phyloP scores from a whole-genome alignment of 37 sponge, comb jelly and placozoan genomes.

The Ianthella basta region DNA sequence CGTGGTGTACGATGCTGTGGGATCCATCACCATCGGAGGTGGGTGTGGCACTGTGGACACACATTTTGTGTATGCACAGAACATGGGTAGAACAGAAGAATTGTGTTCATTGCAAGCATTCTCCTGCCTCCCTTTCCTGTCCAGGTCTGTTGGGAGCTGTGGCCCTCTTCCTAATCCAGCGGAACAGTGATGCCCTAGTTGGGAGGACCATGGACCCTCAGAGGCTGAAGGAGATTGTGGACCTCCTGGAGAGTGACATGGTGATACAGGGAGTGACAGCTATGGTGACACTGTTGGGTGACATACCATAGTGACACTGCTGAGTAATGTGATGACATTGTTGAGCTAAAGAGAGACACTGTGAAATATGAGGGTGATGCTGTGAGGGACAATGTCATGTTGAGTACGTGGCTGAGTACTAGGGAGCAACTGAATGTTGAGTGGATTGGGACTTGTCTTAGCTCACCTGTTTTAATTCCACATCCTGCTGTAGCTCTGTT shows the following conservation, averaged over 20 bases:
- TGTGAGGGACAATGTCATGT: too few relatives aligned
- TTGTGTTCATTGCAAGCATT: not conserved
- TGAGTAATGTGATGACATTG: too few relatives aligned
- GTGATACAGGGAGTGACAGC: conserved; percentile 64
- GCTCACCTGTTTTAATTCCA: too few relatives aligned
- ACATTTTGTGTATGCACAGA: not conserved
- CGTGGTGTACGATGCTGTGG: conserved; percentile 93
- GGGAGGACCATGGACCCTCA: conserved; percentile 87
- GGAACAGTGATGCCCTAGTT: conserved; percentile 94
- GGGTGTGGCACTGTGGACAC: not conserved
- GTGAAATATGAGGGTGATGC: too few relatives aligned
- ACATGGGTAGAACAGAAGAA: not conserved
- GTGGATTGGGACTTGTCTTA: too few relatives aligned
- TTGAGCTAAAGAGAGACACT: too few relatives aligned
- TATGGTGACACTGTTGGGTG: not conserved
- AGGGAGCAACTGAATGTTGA: too few relatives aligned
- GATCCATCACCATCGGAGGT: conserved; percentile 94
- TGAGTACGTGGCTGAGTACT: too few relatives aligned
- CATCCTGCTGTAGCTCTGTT: conserved; percentile 66
- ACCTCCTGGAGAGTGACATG: conserved; percentile 78
- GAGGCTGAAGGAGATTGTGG: conserved; percentile 67
- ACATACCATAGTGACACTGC: not conserved
- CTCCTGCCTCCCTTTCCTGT: not conserved
- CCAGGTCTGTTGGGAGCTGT: conserved; percentile 89
- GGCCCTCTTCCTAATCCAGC: conserved; percentile 92